Evolutionary conservation across 2,888 invertebrate genomes (phyloP), one percentile per base, ranked within the genome.

Genomic region (Harmothoe impar): DNA sequence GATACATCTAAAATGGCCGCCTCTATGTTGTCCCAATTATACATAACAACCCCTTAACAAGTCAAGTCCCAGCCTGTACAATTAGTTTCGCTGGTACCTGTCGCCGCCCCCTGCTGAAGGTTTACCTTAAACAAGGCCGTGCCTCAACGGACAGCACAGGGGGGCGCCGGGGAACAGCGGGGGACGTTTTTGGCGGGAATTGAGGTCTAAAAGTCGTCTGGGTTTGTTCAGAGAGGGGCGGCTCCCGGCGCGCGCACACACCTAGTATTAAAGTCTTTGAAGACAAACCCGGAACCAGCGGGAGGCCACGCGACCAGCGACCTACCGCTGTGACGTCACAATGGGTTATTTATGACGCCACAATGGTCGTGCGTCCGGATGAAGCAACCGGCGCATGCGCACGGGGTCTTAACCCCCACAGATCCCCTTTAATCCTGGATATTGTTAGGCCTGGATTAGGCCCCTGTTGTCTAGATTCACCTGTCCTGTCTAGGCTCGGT

Each of bases 301-400:
- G 86, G 86, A 31, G 86, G 25, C 86, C 86, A 86, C 86, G 86
- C 29, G 86, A 86, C 86, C 86, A 86, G 86, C 52, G 15, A 77
- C 81, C 35, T 20, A 33, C 17, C 81, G 35, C 81, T 23, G 54
- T 86, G 86, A 54, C 86, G 86, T 86, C 86, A 86, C 86, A 86
- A 84, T 84, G 84, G 51, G 25, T 15, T 77, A 29, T 29, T 25
- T n/a, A 25, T 77, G 77, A 25, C 10, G 54, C n/a, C 54, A 86
- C 86, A 86, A 81, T 81, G 81, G 35, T 81, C 81, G 81, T 35
- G 81, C 81, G 81, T 35, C 43, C 5, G 43, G 81, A 25, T 43
- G 43, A 20, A 25, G 81, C 43, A 43, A 81, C 31, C 35, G 23
- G 81, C 81, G 81, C 81, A 81, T 81, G 81, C 81, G 81, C 33